phyloP scores from a whole-genome alignment of 2,113 vertebrate genomes.

The Pterocles orientalis region DNA sequence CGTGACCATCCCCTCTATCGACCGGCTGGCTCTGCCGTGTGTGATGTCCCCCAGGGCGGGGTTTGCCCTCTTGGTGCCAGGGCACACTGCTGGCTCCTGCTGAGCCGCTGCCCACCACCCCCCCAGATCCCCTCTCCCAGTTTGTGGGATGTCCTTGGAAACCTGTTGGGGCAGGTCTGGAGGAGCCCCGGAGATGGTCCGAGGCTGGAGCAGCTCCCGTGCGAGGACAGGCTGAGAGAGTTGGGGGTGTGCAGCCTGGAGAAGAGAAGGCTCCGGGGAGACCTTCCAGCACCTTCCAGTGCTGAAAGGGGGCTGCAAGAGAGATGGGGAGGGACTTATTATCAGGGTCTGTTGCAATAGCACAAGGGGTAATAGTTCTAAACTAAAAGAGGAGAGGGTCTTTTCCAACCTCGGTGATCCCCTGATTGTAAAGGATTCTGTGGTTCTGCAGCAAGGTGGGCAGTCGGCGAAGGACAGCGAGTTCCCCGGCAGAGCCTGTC shows the following conservation, averaged over 20 bases:
- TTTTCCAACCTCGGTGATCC: background rate
- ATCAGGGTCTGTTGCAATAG: too few relatives aligned
- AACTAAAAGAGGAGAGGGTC: too few relatives aligned
- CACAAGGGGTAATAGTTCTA: too few relatives aligned
- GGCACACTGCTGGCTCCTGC: too few relatives aligned
- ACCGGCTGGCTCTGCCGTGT: background rate
- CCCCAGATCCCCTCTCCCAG: background rate
- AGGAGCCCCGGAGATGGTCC: background rate
- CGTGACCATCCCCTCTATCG: background rate
- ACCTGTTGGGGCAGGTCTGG: background rate
- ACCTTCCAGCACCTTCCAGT: too few relatives aligned
- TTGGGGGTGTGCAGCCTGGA: too few relatives aligned
- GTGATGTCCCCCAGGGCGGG: background rate
- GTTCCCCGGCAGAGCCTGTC: background rate
- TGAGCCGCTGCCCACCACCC: background rate
- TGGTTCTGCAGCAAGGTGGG: background rate
- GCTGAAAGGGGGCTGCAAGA: too few relatives aligned
- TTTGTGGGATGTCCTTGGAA: background rate
- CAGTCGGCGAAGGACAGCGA: rapidly evolving
- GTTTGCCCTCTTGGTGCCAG: background rate
- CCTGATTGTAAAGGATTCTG: background rate
- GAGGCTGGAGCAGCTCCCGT: too few relatives aligned
- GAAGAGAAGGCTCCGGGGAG: too few relatives aligned
- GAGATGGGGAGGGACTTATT: too few relatives aligned
- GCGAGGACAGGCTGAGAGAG: too few relatives aligned